phyloP scores from a whole-genome alignment of 2,888 invertebrate genomes.

The Acanthosepion lycidas region DNA sequence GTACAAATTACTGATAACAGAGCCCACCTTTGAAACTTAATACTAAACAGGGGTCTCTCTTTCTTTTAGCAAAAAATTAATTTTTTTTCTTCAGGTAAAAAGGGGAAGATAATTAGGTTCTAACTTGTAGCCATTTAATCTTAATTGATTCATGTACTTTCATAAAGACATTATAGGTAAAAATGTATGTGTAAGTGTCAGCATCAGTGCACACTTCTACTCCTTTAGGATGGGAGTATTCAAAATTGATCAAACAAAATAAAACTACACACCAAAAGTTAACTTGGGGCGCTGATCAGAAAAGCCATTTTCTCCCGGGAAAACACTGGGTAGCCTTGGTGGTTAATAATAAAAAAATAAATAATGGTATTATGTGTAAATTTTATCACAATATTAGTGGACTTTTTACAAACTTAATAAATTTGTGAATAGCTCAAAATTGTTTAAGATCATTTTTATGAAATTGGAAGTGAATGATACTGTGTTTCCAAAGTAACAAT shows the following conservation, averaged over 20 bases:
- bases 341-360: slow-evolving; percentile 20
- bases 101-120: background rate
- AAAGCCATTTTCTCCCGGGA: slow-evolving; percentile 18
- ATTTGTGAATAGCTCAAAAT: background rate
- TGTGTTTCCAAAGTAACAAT: too few relatives aligned
- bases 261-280: slow-evolving; percentile 33
- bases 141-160: too few relatives aligned
- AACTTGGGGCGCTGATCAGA: background rate
- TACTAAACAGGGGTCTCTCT: background rate
- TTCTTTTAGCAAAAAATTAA: background rate
- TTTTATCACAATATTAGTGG: background rate
- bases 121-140: background rate
- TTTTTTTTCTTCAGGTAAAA: background rate
- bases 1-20: background rate
- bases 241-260: slow-evolving; percentile 2
- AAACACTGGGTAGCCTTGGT: slow-evolving; percentile 3
- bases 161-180: too few relatives aligned
- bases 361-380: slow-evolving; percentile 20
- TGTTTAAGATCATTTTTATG: background rate
- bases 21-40: background rate
- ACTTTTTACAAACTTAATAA: slow-evolving; percentile 22
- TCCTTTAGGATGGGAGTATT: background rate
- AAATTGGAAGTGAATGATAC: background rate
- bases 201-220: too few relatives aligned
- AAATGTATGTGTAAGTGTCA: too few relatives aligned